phyloP scores from a whole-genome alignment of 2,797 vertebrate species.

The Rhinogobio ventralis region DNA sequence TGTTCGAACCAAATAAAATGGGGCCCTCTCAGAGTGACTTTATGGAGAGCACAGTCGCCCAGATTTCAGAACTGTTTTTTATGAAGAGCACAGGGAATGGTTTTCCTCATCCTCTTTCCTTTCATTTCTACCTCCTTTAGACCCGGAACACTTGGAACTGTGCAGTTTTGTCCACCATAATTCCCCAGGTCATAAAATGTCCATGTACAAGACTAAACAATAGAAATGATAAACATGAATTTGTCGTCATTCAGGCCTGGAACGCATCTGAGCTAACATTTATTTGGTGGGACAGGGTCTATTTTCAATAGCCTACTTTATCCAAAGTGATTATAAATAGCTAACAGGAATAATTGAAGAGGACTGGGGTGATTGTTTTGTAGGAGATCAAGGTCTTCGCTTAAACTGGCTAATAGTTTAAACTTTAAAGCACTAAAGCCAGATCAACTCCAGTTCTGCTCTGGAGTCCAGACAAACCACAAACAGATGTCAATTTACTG shows the following conservation, averaged over 20 bases:
- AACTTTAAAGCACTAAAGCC: slow-evolving; percentile 16
- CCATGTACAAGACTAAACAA: slow-evolving; percentile 13
- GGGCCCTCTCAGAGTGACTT: slow-evolving; percentile 53
- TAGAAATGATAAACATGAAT: slow-evolving; percentile 6
- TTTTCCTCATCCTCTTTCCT: slow-evolving; percentile 36
- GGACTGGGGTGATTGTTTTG: slow-evolving; percentile 20
- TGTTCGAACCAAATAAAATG: slow-evolving; percentile 70
- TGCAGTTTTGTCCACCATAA: slow-evolving; percentile 18
- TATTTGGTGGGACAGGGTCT: neutral
- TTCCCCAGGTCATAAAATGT: slow-evolving; percentile 13
- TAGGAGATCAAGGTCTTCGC: slow-evolving; percentile 29
- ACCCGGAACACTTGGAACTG: slow-evolving; percentile 21
- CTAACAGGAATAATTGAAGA: slow-evolving; percentile 32
- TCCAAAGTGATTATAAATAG: slow-evolving; percentile 10
- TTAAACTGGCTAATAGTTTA: slow-evolving; percentile 37
- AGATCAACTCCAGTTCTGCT: slow-evolving; percentile 25
- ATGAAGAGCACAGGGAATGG: slow-evolving; percentile 41
- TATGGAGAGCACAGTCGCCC: slow-evolving; percentile 49
- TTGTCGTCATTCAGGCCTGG: neutral
- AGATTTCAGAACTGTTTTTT: slow-evolving; percentile 43
- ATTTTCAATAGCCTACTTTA: slow-evolving; percentile 9
- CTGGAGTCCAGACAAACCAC: slow-evolving; percentile 54
- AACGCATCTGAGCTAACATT: neutral
- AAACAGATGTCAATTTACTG: slow-evolving; percentile 63
- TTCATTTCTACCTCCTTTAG: slow-evolving; percentile 47